phyloP scores from a whole-genome alignment of 2,888 invertebrate species.

The Pelosia muscerda region DNA sequence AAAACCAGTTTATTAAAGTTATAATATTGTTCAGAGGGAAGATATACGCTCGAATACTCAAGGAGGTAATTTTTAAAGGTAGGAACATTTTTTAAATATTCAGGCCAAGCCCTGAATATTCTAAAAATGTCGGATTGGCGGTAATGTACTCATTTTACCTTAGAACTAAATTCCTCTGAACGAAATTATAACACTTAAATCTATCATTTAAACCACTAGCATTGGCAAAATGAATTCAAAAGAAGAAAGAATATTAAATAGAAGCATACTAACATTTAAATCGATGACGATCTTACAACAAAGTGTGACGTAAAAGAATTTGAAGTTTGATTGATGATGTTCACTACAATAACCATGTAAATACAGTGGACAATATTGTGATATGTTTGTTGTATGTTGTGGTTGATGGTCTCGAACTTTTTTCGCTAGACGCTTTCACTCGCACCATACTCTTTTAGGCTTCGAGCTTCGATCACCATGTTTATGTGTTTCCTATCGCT shows the following conservation, averaged over 20 bases:
- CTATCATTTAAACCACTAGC: no score
- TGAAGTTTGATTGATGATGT: no score
- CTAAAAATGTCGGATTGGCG: neutral
- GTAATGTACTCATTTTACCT: no score
- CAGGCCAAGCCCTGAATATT: neutral
- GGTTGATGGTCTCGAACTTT: neutral
- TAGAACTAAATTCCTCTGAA: no score
- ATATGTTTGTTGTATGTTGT: neutral
- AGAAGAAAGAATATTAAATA: neutral
- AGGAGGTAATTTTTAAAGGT: no score
- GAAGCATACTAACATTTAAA: neutral
- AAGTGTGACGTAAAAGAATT: neutral
- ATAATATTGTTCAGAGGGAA: no score
- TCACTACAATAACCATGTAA: no score
- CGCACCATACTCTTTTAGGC: neutral
- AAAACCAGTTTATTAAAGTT: no score
- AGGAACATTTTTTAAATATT: no score
- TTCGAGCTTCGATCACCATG: constrained; percentile 16
- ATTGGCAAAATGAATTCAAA: neutral
- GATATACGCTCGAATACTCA: no score
- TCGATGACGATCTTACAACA: neutral
- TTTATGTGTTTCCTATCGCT: constrained; percentile 37
- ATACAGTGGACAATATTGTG: no score
- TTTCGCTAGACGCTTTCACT: neutral
- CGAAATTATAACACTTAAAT: no score